Evolutionary conservation across 2,113 vertebrate species (phyloP), one percentile per base, ranked within the genome.

Genomic region (Aphyosemion australe): DNA sequence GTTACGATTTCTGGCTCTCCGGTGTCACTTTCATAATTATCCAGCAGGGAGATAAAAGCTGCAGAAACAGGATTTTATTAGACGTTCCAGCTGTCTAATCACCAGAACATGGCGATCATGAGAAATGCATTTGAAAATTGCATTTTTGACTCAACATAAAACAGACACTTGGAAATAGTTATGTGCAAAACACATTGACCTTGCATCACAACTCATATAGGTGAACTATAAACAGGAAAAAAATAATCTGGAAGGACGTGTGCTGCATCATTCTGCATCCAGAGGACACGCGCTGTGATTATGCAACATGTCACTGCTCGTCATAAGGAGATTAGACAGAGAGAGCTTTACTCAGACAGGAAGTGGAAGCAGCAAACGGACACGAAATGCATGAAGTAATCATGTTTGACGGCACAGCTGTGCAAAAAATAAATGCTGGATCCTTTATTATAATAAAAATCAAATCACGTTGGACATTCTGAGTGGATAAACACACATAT

Each of bases 21-120:
- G 0, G 93, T 88, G 74, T 89, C 91, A 67, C 91, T 93, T 82
- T 84, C 92, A 54, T 94, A 94, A 84, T 94, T 94, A 75, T 94
- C 93, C 82, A 94, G 68, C 39, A 94, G 88, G 16, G 92, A 93
- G 75, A 94, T 93, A 34, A 94, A 94, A 42, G 93, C 93, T 94
- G 77, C 31, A 48, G 69, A 59, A 12, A 79, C 64, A 76, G 63
- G 7, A 37, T 8, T 3, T 32, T 32, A 32, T 32, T 32, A 32
- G 32, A 32, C 3, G 32, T 7, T 32, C 7, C 3, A 32, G 32
- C 32, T 32, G 32, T 32, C 32, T 32, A 32, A 32, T 12, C n/a
- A 46, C n/a, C 39, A 19, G 53, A 42, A 54, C 20, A 49, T 6
- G 12, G 16, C 58, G 12, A 49, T 15, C 11, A 26, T n/a, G 34